Conservation (phyloP, 1,140 invertebrate genomes). For the Nymphalis io region DNA sequence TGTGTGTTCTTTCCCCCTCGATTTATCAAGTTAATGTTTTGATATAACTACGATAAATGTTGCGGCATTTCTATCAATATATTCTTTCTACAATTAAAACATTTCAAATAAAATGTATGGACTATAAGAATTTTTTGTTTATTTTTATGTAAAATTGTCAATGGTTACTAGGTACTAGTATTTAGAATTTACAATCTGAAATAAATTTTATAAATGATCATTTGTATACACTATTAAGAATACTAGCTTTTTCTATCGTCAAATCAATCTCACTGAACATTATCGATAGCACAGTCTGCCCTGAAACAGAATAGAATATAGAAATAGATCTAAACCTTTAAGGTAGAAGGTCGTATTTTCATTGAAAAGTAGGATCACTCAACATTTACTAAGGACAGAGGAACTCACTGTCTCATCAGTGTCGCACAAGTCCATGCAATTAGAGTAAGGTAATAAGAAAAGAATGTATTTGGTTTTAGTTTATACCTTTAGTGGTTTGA, state of each 20-base stretch:
- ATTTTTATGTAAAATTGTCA: too few relatives aligned
- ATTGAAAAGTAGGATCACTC: background rate
- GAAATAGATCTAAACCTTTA: background rate
- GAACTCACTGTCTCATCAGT: constrained; percentile 53
- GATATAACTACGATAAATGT: constrained; percentile 15
- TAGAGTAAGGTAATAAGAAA: constrained; percentile 52
- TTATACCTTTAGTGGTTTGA: background rate
- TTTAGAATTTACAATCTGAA: background rate
- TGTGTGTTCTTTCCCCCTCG: constrained; percentile 16
- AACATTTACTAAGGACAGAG: constrained; percentile 1
- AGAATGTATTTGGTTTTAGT: constrained; percentile 7
- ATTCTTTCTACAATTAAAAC: background rate
- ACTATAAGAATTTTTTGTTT: background rate
- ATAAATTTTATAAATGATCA: background rate
- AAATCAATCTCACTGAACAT: constrained; percentile 17
- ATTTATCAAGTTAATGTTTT: constrained; percentile 6
- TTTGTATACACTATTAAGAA: constrained; percentile 1
- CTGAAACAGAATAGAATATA: background rate
- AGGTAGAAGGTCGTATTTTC: constrained; percentile 13
- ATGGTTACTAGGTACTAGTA: too few relatives aligned
- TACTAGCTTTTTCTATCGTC: background rate
- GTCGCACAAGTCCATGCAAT: constrained; percentile 52
- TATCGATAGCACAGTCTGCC: background rate
- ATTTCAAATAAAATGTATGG: background rate
- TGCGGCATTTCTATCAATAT: background rate